Conservation (phyloP, 2,888 invertebrate genomes). For the Eutolmus rufibarbis region DNA sequence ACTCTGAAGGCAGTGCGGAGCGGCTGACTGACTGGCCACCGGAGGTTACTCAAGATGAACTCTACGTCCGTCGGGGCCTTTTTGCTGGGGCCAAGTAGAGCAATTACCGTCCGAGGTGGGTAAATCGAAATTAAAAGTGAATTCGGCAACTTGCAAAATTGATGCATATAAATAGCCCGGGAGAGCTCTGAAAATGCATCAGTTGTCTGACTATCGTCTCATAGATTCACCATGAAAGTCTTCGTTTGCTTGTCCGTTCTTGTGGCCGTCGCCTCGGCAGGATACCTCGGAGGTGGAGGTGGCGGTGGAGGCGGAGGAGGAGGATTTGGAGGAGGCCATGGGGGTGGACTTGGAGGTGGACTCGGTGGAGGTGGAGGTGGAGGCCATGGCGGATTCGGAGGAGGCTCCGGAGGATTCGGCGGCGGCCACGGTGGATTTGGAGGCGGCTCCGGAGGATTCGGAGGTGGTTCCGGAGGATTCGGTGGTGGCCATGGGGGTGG, state of each 20-base stretch:
- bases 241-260: not conserved
- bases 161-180: conserved; percentile 1
- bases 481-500: not conserved
- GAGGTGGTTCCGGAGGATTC: not conserved
- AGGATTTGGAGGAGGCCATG: not conserved
- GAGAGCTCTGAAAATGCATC: not conserved
- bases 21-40: not conserved
- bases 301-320: not conserved
- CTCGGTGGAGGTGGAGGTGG: not conserved
- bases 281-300: not conserved
- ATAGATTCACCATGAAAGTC: conserved; percentile 8
- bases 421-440: not conserved
- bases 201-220: not conserved
- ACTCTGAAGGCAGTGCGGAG: not conserved
- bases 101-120: not conserved
- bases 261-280: not conserved
- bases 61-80: not conserved
- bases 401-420: not conserved
- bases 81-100: not conserved
- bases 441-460: not conserved
- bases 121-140: not conserved
- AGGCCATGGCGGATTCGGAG: not conserved
- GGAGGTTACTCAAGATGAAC: not conserved
- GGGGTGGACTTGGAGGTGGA: not conserved
- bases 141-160: not conserved